phyloP scores from a whole-genome alignment of 2,888 invertebrate genomes.

The Pegoplata infirma region DNA sequence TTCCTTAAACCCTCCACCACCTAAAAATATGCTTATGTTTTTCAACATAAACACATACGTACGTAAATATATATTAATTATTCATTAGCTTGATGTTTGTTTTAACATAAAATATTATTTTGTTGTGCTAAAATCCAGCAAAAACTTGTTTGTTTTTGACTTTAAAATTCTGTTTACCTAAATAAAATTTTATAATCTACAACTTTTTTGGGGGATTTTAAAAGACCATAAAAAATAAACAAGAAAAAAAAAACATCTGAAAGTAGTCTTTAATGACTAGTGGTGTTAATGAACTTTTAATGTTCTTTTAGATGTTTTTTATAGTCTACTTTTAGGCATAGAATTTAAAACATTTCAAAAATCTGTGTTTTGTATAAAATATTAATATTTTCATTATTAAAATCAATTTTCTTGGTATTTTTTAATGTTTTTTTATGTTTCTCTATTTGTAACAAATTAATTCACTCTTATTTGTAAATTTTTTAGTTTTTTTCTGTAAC shows the following conservation, averaged over 20 bases:
- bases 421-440: background rate
- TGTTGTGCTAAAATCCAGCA: no score
- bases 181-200: no score
- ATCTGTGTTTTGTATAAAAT: background rate
- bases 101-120: no score
- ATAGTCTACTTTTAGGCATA: constrained; percentile 2
- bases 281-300: constrained; percentile 17
- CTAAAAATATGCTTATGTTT: background rate
- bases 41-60: background rate
- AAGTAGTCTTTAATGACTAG: background rate
- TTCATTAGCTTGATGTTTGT: background rate
- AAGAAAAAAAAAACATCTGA: background rate
- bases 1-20: background rate
- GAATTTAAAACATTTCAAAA: background rate
- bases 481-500: no score
- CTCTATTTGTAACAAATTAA: background rate
- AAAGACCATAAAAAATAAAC: background rate
- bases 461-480: no score
- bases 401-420: background rate
- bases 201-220: background rate
- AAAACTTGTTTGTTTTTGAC: background rate
- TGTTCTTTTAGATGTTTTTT: background rate
- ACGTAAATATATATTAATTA: background rate
- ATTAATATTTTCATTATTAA: background rate
- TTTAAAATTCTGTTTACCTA: background rate